Base-by-base conservation (phyloP, 64 coral and sea anemone genomes). In the Stichodactyla helianthus region DNA sequence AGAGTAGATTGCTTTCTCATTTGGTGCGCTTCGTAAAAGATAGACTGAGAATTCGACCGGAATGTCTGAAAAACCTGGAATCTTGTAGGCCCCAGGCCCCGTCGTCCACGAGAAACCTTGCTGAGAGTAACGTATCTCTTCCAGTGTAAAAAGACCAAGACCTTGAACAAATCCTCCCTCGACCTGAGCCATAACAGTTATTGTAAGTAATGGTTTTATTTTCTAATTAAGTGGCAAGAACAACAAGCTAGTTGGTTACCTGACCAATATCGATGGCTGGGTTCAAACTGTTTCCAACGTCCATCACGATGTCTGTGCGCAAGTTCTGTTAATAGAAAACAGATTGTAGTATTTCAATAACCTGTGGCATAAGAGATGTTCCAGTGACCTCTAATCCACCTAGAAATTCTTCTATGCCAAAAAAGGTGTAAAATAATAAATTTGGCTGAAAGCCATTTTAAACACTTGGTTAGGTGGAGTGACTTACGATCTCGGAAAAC, bases 61-160 rank as follows among this genome's bases (percentile, higher is more conserved):
- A 53, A 95, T 95, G 74, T 95, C 94, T 59, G 90, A 65, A 88
- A 95, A 95, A 10, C 94, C 94, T 12, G 94, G 94, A 31, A 95
- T 95, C 79, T 95, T 95, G 81, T 95, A 95, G 19, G 94, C 88
- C 23, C 94, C 94, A 77, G 94, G 94, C 65, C 94, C 94, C 58
- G 87, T 92, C 50, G 94, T 95, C 60, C 91, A 95, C 14, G 77
- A 62, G 4, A 80, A 35, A 18, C 94, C 94, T 55, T 88, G 79
- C 79, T 95, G 94, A 11, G 91, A 92, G 54, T 84, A 95, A 61
- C 94, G 80, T 27, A 86, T 60, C 89, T 95, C 94, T 77, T 95
- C 94, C 14, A 95, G 86, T 10, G 94, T 95, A 53, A 95, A 95
- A 55, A 95, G 35, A 64, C 94, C 94, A 20, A 89, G 90, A 18